phyloP scores from a whole-genome alignment of 2,797 vertebrate genomes.

The Arnoldichthys spilopterus region DNA sequence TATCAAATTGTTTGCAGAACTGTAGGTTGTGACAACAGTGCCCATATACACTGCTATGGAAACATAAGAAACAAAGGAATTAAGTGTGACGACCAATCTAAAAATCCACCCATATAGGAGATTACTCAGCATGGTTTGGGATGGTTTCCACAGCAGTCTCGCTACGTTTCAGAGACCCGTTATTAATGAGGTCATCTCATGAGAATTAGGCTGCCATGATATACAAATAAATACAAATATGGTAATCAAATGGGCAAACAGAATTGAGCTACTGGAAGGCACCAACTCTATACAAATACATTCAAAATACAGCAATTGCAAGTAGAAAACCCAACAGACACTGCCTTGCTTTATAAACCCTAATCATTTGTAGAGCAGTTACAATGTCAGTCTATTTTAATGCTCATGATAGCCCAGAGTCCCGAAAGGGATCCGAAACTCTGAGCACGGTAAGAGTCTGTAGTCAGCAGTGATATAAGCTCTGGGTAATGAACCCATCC shows the following conservation, averaged over 20 bases:
- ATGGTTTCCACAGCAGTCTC: neutral
- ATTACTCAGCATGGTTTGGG: neutral
- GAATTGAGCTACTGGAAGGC: neutral
- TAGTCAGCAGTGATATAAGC: constrained; percentile 57
- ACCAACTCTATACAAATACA: neutral
- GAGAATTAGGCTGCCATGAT: neutral
- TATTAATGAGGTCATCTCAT: neutral
- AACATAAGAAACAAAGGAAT: constrained; percentile 24
- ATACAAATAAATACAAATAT: neutral
- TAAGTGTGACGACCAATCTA: constrained; percentile 2
- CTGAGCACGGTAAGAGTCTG: constrained; percentile 53
- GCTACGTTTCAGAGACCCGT: neutral
- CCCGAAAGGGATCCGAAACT: constrained; percentile 12
- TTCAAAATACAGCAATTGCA: constrained; percentile 42
- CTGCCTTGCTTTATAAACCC: neutral
- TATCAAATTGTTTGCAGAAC: too few relatives aligned
- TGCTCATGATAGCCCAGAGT: constrained; percentile 16
- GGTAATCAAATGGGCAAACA: constrained; percentile 8
- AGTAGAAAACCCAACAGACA: constrained; percentile 35
- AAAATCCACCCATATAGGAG: neutral
- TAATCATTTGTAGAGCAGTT: constrained; percentile 1
- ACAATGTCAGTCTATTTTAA: constrained; percentile 26
- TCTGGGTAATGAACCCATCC: constrained; percentile 58
- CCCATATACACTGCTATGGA: neutral
- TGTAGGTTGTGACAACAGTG: neutral